Base-by-base conservation (phyloP, 2,888 invertebrate genomes). In the Danaus chrysippus region DNA sequence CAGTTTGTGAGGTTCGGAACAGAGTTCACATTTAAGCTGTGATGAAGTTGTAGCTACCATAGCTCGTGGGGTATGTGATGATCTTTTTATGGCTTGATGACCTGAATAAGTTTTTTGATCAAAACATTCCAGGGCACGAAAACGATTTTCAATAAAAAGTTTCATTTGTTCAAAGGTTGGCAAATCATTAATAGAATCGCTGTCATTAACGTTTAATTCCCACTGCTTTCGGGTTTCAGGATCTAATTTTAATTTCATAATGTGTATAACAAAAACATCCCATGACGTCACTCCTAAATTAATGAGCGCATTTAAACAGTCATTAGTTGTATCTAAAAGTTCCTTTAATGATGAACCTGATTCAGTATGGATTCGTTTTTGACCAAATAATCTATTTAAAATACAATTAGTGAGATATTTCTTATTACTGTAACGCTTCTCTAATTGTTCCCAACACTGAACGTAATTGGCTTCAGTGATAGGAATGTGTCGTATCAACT, bases 281-380 rank as follows among this genome's bases (percentile, higher is more conserved):
- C 23, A 34, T 2, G 23, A 34, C 8, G 23, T 34, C 6, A 34
- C 23, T 34, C 23, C 23, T 34, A 34, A 34, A 34, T 34, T 34
- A 34, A 34, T 34, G 6, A 34, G 23, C 23, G 23, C 23, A 34
- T 34, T 34, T 34, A 34, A 34, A 34, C 23, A 34, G 23, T 34
- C 23, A 34, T 34, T 5, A 5, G 23, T 34, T 34, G 23, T 34
- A 34, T 34, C 23, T 1, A 34, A 34, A 34, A 34, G 23, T 34
- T 34, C 23, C 23, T 34, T 34, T 34, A 34, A 34, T 34, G 6
- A 34, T 34, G 23, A 34, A 34, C 6, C 23, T 34, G 23, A 34
- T 34, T 34, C 23, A 34, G 3, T 0, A 34, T 34, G 13, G 11
- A 64, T 66, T 17, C 73, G 70, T 0, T 70, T 70, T 23, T 75